phyloP scores from a whole-genome alignment of 2,797 vertebrate genomes.

The Mormyrops boulengeri region DNA sequence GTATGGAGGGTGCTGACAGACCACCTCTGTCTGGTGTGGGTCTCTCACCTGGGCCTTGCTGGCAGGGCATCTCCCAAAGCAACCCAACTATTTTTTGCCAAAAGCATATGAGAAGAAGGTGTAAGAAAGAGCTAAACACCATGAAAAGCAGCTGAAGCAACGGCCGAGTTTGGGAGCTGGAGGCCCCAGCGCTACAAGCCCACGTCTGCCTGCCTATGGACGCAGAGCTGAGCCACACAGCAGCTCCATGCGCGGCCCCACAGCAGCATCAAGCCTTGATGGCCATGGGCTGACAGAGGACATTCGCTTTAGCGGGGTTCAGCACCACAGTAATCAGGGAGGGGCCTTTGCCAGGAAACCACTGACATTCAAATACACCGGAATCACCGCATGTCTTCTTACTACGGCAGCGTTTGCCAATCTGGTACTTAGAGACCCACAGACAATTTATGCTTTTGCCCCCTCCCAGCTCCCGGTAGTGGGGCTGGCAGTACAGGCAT shows the following conservation, averaged over 20 bases:
- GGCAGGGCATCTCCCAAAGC: neutral
- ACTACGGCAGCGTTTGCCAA: neutral
- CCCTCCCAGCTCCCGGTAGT: neutral
- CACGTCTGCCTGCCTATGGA: conserved; percentile 7
- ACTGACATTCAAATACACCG: neutral
- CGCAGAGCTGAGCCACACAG: conserved; percentile 21
- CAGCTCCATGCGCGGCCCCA: neutral
- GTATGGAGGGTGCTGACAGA: neutral
- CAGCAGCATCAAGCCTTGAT: conserved; percentile 31
- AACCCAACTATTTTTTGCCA: neutral
- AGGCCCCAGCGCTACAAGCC: neutral
- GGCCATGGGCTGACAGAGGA: conserved; percentile 22
- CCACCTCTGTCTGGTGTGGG: neutral
- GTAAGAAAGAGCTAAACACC: neutral
- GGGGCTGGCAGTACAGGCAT: neutral
- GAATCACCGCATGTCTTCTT: neutral
- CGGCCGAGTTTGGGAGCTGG: neutral
- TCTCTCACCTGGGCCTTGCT: neutral
- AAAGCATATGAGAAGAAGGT: neutral
- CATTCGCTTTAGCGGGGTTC: conserved; percentile 19
- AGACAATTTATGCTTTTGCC: neutral
- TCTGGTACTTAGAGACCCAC: neutral
- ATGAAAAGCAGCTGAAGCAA: neutral
- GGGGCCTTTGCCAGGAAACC: neutral
- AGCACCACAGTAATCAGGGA: conserved; percentile 24